Evolutionary conservation across 2,113 vertebrate species (phyloP).

Genomic region (Ramphastos sulfuratus): DNA sequence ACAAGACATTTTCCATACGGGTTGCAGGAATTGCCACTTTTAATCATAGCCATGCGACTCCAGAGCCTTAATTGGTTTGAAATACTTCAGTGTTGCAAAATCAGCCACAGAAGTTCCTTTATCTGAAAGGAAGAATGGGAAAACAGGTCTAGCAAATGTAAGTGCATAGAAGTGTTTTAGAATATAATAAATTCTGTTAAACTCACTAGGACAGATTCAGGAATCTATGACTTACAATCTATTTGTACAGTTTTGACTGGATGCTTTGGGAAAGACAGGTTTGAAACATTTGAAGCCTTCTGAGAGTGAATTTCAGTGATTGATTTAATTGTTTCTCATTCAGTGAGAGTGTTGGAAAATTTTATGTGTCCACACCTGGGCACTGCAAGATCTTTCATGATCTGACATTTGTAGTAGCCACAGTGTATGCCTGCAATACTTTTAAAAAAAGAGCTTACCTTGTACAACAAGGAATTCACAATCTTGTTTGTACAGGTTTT

Average conservation of each 20-base stretch:
- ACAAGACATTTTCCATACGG: background rate
- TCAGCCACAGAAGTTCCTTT: conserved; percentile 26
- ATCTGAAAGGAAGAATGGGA: conserved; percentile 29
- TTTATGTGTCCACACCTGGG: background rate
- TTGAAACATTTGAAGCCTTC: conserved; percentile 19
- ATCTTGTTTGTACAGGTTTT: conserved; percentile 5
- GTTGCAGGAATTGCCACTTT: background rate
- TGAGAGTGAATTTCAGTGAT: conserved; percentile 32
- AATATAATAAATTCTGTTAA: background rate
- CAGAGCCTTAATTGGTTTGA: conserved; percentile 24
- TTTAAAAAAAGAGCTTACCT: background rate
- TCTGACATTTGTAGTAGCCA: background rate
- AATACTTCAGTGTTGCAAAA: conserved; percentile 3
- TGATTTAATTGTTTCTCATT: conserved; percentile 63
- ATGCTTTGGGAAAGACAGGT: background rate
- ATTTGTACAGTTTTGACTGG: background rate
- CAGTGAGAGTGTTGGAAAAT: background rate
- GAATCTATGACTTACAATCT: background rate
- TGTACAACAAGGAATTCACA: background rate
- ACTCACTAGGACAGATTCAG: background rate
- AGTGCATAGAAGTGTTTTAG: background rate
- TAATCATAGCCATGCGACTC: conserved; percentile 31
- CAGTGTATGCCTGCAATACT: background rate
- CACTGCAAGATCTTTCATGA: background rate
- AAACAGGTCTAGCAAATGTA: background rate